These are phyloP conservation scores for Tipula confusa DNA, from an alignment of 2,888 invertebrate species.

Conservation along the genomic window DNA sequence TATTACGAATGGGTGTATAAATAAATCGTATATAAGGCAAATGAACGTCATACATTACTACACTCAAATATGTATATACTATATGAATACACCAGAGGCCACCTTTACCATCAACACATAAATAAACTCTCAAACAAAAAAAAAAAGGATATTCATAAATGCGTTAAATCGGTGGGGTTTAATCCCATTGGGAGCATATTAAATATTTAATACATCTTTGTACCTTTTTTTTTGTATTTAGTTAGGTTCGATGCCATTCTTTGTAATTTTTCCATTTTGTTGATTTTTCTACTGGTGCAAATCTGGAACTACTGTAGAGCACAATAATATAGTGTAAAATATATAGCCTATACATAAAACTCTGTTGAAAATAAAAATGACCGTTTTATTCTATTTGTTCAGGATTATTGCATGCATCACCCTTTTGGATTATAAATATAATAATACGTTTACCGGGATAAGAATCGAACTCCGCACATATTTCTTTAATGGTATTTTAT, in stretches of 20 bases:
- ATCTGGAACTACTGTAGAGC: background rate
- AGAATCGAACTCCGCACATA: background rate
- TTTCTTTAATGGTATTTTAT: background rate
- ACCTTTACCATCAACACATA: background rate
- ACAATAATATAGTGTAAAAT: background rate
- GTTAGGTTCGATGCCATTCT: background rate
- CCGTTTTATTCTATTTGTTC: background rate
- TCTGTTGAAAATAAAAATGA: background rate
- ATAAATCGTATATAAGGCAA: background rate
- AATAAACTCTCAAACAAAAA: background rate
- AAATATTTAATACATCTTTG: slow-evolving; percentile 28
- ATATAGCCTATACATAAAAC: background rate
- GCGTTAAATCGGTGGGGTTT: slow-evolving; percentile 29
- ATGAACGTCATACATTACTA: background rate
- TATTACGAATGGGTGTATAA: background rate
- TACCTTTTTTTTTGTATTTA: background rate
- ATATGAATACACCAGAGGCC: no score
- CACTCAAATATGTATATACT: no score
- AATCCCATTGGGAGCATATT: slow-evolving; percentile 26
- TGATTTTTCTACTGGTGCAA: background rate
- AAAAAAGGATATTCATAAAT: background rate
- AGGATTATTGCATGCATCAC: background rate
- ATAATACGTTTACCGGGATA: background rate
- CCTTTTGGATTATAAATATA: background rate
- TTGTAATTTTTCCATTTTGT: background rate